Evolutionary conservation across 2,797 vertebrate genomes (phyloP).

Genomic region (Girardinus metallicus): DNA sequence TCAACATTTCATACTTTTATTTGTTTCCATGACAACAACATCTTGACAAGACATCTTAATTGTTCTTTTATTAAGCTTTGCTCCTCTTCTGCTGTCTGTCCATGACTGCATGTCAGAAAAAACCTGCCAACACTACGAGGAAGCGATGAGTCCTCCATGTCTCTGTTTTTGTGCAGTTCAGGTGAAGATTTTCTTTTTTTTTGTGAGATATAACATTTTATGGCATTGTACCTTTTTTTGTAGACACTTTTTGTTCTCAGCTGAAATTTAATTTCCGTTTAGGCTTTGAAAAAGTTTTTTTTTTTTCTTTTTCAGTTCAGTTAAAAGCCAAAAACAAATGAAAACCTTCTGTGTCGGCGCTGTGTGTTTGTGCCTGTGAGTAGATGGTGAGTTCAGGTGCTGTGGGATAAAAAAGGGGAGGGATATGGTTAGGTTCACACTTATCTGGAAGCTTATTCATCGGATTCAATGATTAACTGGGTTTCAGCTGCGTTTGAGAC

Average conservation of each 20-base stretch:
- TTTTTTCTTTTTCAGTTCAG: neutral
- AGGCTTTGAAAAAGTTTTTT: neutral
- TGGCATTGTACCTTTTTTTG: neutral
- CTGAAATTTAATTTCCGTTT: slow-evolving; percentile 4
- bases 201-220: neutral
- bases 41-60: slow-evolving; percentile 3
- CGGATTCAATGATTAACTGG: neutral
- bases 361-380: neutral
- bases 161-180: neutral
- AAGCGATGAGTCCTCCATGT: neutral
- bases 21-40: slow-evolving; percentile 8
- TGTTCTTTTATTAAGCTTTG: neutral
- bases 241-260: neutral
- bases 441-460: neutral
- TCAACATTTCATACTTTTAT: neutral
- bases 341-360: neutral
- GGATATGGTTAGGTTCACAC: neutral
- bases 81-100: neutral
- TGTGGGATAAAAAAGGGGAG: neutral
- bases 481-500: neutral
- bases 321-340: slow-evolving; percentile 2
- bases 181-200: neutral
- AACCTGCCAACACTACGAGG: neutral
- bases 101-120: neutral
- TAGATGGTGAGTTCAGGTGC: neutral